Conservation (phyloP, 2,113 vertebrate genomes). For the Chlamydotis undulata region DNA sequence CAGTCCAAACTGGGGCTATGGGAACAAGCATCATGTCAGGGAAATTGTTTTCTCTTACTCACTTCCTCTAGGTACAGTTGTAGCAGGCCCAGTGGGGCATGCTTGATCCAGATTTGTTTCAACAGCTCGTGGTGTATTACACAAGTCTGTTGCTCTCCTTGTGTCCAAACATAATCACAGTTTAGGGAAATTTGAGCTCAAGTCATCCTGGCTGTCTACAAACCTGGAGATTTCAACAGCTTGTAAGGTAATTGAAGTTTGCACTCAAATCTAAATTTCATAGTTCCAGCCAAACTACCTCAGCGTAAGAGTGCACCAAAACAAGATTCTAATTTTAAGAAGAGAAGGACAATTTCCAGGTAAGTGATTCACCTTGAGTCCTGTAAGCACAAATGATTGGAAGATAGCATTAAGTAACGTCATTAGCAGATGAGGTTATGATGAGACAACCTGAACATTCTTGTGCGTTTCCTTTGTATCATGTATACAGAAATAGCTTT, state of each 20-base stretch:
- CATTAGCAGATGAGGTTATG: slow-evolving; percentile 4
- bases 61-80: slow-evolving; percentile 19
- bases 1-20: not conserved
- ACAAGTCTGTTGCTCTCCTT: not conserved
- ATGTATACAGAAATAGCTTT: not conserved
- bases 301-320: not conserved
- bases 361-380: slow-evolving; percentile 23
- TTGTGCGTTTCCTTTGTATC: not conserved
- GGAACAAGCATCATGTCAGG: not conserved
- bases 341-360: slow-evolving; percentile 1
- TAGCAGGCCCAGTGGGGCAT: not conserved
- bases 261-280: slow-evolving; percentile 5
- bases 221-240: slow-evolving; percentile 28
- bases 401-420: not conserved
- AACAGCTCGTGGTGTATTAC: slow-evolving; percentile 5
- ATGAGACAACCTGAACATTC: not conserved
- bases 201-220: not conserved
- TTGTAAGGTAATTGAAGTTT: not conserved
- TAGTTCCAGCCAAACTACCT: not conserved
- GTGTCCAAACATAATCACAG: not conserved
- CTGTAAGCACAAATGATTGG: not conserved
- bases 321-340: not conserved
- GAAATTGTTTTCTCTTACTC: not conserved
- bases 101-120: not conserved
- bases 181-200: slow-evolving; percentile 9